Percentiles rank a stretch among this genome's conserved stretches.
phyloP scores from a whole-genome alignment of 1,140 invertebrate genomes.

The Ceratoteleas bidentatus region DNA sequence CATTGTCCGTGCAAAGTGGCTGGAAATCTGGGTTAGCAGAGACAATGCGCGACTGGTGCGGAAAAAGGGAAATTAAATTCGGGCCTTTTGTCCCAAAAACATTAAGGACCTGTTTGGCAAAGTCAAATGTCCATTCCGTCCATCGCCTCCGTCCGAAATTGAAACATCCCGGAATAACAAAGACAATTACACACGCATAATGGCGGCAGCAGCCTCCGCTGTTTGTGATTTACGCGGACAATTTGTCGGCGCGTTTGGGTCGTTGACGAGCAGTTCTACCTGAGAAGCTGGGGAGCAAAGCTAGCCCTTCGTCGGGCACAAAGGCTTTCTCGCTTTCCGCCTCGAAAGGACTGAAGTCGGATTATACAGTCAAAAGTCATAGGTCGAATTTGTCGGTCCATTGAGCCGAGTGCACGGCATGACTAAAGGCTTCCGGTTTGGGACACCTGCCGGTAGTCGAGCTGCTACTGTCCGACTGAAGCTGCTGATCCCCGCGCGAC shows the following conservation, averaged over 20 bases:
- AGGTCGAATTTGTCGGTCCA: constrained; percentile 80
- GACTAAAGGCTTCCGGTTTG: constrained; percentile 80
- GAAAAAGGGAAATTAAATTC: no score
- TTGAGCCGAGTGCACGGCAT: constrained; percentile 73
- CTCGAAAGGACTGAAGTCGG: constrained; percentile 72
- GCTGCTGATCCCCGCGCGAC: constrained; percentile 51
- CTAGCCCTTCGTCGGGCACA: constrained; percentile 45
- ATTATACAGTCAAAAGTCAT: constrained; percentile 81
- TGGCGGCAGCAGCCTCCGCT: no score
- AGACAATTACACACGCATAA: no score
- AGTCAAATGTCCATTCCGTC: no score
- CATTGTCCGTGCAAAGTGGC: no score
- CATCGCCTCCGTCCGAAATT: no score
- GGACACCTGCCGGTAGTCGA: constrained; percentile 77
- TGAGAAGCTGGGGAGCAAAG: constrained; percentile 35
- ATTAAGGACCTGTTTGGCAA: no score
- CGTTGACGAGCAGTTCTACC: constrained; percentile 42
- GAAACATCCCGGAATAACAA: no score
- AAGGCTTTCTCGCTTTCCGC: constrained; percentile 69
- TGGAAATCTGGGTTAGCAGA: no score
- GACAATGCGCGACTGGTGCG: no score
- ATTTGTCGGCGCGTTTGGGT: constrained; percentile 51
- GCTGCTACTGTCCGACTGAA: constrained; percentile 55
- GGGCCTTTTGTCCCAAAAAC: no score
- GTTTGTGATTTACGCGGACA: constrained; percentile 59